Percentiles rank a stretch among this genome's conserved stretches.
These are phyloP conservation scores for Ophioderma brevispina DNA, from an alignment of 35 echinoderm and acorn worm genomes.

Conservation along the genomic window DNA sequence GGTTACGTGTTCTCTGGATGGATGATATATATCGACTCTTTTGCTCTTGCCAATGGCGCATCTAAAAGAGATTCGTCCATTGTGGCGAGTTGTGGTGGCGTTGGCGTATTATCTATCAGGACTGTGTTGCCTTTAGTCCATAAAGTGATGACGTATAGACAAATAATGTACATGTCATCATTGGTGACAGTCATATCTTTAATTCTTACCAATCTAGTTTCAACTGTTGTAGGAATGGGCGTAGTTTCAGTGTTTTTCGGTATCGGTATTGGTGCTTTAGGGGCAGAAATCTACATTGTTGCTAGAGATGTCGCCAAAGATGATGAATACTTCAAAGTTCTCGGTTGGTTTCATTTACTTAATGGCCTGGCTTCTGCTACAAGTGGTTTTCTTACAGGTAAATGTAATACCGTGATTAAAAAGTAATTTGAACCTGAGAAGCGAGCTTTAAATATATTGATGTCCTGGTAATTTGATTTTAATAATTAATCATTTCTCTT, in stretches of 20 bases:
- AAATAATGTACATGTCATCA: background rate
- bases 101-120: background rate
- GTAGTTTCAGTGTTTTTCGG: background rate
- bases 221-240: background rate
- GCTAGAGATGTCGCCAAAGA: too few species aligned
- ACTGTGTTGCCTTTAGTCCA: background rate
- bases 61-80: background rate
- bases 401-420: too few species aligned
- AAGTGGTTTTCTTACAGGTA: too few species aligned
- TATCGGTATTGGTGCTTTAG: background rate
- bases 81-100: background rate
- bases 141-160: background rate
- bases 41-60: background rate
- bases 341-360: too few species aligned
- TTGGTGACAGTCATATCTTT: background rate
- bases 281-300: background rate
- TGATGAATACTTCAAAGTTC: too few species aligned
- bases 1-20: background rate
- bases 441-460: too few species aligned
- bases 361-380: too few species aligned
- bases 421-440: too few species aligned
- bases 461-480: too few species aligned
- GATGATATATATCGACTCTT: background rate
- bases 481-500: too few species aligned
- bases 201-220: background rate